Percentiles rank a stretch among this genome's conserved stretches.
Conservation (phyloP, 2,113 vertebrate species). For the Tiliqua scincoides region DNA sequence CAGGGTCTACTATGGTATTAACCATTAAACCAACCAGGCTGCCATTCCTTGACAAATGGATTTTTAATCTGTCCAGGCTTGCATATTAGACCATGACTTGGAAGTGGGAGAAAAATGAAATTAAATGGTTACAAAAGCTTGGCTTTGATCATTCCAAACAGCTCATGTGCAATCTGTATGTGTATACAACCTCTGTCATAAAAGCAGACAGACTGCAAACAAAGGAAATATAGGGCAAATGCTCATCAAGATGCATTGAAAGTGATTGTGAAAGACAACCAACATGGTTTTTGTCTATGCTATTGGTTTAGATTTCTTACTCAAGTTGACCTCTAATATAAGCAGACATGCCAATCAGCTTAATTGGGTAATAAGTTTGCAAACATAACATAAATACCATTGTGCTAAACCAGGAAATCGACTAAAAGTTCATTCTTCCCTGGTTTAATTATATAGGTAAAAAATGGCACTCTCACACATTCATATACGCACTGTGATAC, state of each 20-base stretch:
- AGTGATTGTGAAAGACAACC: not conserved
- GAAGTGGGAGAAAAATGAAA: constrained; percentile 15
- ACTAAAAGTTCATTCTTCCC: not conserved
- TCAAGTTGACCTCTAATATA: not conserved
- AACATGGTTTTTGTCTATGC: constrained; percentile 9
- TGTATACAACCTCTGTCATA: not conserved
- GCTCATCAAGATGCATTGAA: not conserved
- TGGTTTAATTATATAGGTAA: not conserved
- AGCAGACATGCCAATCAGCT: not conserved
- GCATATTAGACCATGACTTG: constrained; percentile 19
- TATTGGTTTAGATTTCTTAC: not conserved
- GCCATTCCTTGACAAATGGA: not conserved
- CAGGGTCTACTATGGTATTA: not conserved
- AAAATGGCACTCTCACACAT: not conserved
- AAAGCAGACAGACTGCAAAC: not conserved
- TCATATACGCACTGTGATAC: not conserved
- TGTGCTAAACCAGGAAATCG: not conserved
- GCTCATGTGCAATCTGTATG: constrained; percentile 27
- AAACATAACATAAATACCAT: not conserved
- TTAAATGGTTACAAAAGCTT: constrained; percentile 15
- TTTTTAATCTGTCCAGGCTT: constrained; percentile 46
- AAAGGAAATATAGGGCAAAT: not conserved
- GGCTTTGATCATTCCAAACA: not conserved
- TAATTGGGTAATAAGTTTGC: not conserved
- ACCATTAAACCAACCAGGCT: constrained; percentile 17